A percentile compares a stretch with the other conserved stretches of the same genome.
Evolutionary conservation across 2,888 invertebrate genomes (phyloP).

Genomic region (Rhyacophila evoluta): DNA sequence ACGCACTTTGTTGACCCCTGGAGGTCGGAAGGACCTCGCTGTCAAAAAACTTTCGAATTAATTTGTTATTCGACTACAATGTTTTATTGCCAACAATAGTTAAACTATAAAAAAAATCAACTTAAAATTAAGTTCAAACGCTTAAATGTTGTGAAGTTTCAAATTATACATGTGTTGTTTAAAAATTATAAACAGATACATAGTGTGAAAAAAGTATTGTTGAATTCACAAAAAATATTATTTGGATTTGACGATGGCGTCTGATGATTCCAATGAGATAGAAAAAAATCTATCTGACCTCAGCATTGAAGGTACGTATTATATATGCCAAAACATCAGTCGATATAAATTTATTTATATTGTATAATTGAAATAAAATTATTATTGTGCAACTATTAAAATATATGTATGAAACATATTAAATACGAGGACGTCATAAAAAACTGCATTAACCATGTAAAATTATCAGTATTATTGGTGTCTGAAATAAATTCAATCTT

Average conservation of each 20-base stretch:
- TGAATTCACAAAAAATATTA: background rate
- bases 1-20: slow-evolving; percentile 21
- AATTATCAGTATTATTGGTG: no score
- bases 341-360: no score
- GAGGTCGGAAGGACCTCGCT: slow-evolving; percentile 28
- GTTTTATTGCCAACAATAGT: background rate
- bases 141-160: background rate
- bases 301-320: slow-evolving; percentile 30
- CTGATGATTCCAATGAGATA: slow-evolving; percentile 35
- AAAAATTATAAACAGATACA: background rate
- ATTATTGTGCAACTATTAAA: no score
- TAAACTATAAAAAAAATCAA: no score
- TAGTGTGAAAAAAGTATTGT: background rate
- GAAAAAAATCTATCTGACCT: slow-evolving; percentile 35
- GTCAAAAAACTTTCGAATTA: background rate
- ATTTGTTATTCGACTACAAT: background rate
- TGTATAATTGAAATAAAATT: no score
- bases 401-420: no score
- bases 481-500: no score
- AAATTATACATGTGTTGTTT: background rate
- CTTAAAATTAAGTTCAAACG: no score
- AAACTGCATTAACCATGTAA: no score
- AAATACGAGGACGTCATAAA: no score
- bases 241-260: slow-evolving; percentile 28
- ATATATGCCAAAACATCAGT: no score